These are phyloP conservation scores for Acromyrmex heyeri DNA, from an alignment of 1,140 invertebrate species.

Conservation along the genomic window DNA sequence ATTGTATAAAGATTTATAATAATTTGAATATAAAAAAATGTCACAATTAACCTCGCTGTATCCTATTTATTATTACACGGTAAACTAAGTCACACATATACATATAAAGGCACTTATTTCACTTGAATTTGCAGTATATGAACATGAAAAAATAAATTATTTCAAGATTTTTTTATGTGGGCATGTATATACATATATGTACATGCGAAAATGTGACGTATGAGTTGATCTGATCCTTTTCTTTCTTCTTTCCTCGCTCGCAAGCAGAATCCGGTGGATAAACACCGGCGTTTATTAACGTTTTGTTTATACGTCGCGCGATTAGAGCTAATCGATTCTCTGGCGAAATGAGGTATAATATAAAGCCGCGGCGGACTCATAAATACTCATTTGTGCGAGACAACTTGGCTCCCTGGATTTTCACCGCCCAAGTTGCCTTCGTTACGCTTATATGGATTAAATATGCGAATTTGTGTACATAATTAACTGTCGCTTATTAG, in stretches of 20 bases:
- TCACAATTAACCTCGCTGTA: too few species aligned
- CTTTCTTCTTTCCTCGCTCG: slow-evolving; percentile 21
- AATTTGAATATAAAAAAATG: too few species aligned
- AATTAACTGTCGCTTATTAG: slow-evolving; percentile 69
- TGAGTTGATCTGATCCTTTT: slow-evolving; percentile 26
- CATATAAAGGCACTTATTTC: slow-evolving; percentile 54
- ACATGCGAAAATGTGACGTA: neutral
- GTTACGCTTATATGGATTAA: slow-evolving; percentile 76
- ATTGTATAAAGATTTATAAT: too few species aligned
- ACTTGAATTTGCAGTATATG: slow-evolving; percentile 14
- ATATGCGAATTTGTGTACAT: slow-evolving; percentile 70
- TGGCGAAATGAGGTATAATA: slow-evolving; percentile 80
- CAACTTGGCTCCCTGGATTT: slow-evolving; percentile 31
- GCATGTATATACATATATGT: neutral
- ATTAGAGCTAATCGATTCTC: slow-evolving; percentile 82
- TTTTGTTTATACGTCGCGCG: slow-evolving; percentile 80
- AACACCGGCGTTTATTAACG: slow-evolving; percentile 73
- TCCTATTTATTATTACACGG: too few species aligned
- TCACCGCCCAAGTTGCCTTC: slow-evolving; percentile 78
- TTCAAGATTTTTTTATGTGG: slow-evolving; percentile 7
- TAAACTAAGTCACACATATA: too few species aligned
- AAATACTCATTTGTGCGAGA: slow-evolving; percentile 84
- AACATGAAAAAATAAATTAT: slow-evolving; percentile 30
- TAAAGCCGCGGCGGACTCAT: slow-evolving; percentile 77
- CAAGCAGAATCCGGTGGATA: slow-evolving; percentile 35